Conservation (phyloP, 2,888 invertebrate genomes). For the Silvanus unidentatus region DNA sequence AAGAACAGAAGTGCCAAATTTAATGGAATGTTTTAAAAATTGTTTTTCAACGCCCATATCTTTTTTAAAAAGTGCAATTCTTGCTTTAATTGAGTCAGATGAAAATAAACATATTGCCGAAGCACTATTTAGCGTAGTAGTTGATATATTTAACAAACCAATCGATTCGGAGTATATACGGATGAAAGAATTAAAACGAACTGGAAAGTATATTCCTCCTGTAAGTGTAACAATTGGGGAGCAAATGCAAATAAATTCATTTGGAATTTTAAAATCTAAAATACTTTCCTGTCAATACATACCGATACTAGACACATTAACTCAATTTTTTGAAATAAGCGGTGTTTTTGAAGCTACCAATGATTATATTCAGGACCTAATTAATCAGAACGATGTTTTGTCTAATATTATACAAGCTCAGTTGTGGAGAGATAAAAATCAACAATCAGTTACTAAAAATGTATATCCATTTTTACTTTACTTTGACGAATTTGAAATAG, state of each 20-base stretch:
- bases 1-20: neutral
- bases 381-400: neutral
- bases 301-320: neutral
- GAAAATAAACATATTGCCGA: neutral
- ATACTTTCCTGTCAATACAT: neutral
- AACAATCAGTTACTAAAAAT: slow-evolving; percentile 4
- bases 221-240: neutral
- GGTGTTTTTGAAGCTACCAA: slow-evolving; percentile 1
- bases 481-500: slow-evolving; percentile 25
- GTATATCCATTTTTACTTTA: slow-evolving; percentile 19
- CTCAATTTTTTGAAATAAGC: slow-evolving; percentile 1
- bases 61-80: neutral
- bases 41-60: neutral
- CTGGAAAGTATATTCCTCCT: neutral
- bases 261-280: neutral
- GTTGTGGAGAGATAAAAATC: neutral
- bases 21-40: neutral
- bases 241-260: neutral
- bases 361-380: slow-evolving; percentile 2
- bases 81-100: neutral
- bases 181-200: neutral
- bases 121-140: neutral
- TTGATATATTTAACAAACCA: neutral
- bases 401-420: slow-evolving; percentile 1
- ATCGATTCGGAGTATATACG: neutral